Evolutionary conservation across 2,113 vertebrate genomes (phyloP).

Genomic region (Indri indri): DNA sequence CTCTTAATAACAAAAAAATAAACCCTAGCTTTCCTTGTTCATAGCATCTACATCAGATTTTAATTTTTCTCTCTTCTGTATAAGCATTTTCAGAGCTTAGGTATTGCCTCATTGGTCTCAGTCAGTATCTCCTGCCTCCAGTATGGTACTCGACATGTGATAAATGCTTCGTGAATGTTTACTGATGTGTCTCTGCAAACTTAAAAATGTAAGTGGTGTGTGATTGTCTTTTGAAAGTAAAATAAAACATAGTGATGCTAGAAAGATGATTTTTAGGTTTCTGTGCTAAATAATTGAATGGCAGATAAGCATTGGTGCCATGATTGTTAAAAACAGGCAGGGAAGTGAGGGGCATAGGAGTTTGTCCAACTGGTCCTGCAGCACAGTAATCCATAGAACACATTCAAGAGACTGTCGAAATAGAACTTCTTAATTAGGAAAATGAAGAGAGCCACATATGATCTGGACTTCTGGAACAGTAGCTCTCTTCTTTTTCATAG

Average conservation of each 20-base stretch:
- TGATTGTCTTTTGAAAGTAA: constrained; percentile 3
- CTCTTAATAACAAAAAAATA: not conserved
- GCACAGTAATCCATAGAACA: not conserved
- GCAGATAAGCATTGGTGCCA: not conserved
- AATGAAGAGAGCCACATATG: not conserved
- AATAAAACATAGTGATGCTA: not conserved
- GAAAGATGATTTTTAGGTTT: not conserved
- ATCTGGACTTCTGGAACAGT: not conserved
- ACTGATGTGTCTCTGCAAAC: not conserved
- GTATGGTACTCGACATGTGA: not conserved
- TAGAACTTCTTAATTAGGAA: not conserved
- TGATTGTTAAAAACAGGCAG: not conserved
- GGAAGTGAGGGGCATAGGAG: accelerated
- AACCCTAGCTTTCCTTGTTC: not conserved
- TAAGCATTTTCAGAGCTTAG: not conserved
- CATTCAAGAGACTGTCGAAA: not conserved
- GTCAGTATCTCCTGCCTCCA: not conserved
- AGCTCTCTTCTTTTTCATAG: not conserved
- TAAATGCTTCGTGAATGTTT: not conserved
- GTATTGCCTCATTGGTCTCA: not conserved
- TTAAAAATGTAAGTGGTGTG: not conserved
- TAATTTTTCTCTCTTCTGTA: not conserved
- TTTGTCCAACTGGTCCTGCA: not conserved
- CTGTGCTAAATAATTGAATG: not conserved
- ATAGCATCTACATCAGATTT: not conserved